A percentile compares a stretch with the other conserved stretches of the same genome.
Evolutionary conservation across 2,888 invertebrate species (phyloP).

Genomic region (Parasteatoda lunata): DNA sequence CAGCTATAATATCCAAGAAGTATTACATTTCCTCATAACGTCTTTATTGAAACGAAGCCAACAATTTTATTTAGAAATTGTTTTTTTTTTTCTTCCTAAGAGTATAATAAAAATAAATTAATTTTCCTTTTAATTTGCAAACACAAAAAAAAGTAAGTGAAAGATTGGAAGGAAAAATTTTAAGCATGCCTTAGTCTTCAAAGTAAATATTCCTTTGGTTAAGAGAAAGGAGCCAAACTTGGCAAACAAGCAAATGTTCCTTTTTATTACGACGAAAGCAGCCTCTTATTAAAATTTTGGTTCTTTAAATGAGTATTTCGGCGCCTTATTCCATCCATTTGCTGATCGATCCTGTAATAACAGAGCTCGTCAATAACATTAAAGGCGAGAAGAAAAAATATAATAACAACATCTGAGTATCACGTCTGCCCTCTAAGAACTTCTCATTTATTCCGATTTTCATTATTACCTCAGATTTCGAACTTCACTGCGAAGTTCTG

Average conservation of each 20-base stretch:
- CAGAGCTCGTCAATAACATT: conserved; percentile 45
- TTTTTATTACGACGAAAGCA: conserved; percentile 12
- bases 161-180: too few species aligned
- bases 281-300: conserved; percentile 66
- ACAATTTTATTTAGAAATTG: too few species aligned
- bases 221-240: conserved; percentile 22
- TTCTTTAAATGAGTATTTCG: conserved; percentile 59
- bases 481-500: conserved; percentile 19
- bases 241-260: conserved; percentile 36
- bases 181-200: too few species aligned
- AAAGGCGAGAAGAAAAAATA: conserved; percentile 16
- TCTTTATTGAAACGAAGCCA: too few species aligned
- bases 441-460: conserved; percentile 65
- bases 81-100: too few species aligned
- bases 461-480: conserved; percentile 57
- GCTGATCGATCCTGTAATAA: conserved; percentile 44
- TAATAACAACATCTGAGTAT: conserved; percentile 35
- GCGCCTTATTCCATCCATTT: conserved; percentile 63
- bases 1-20: too few species aligned
- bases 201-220: neutral
- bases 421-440: conserved; percentile 53
- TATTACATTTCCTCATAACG: too few species aligned
- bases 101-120: too few species aligned
- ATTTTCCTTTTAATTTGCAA: too few species aligned
- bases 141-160: too few species aligned